Evolutionary conservation across 2,113 vertebrate species (phyloP).

Genomic region (Ameiurus melas): DNA sequence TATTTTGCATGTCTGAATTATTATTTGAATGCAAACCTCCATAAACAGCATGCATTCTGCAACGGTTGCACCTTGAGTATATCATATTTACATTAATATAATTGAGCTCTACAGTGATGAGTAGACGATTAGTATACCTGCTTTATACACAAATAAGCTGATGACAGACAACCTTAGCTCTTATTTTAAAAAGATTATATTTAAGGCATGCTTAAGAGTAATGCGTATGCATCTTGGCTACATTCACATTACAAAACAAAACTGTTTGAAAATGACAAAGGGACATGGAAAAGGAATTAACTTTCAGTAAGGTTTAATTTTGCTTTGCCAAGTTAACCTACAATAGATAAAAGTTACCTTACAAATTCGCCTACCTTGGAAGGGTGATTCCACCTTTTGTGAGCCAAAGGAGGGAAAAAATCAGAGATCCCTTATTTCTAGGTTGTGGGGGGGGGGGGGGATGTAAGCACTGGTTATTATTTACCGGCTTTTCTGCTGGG

Average conservation of each 20-base stretch:
- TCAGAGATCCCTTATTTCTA: background rate
- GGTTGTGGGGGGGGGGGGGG: background rate
- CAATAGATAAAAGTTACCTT: background rate
- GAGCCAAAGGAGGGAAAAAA: background rate
- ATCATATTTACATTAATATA: background rate
- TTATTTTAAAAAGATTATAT: background rate
- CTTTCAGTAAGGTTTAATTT: background rate
- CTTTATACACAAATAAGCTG: slow-evolving; percentile 2
- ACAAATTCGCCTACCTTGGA: background rate
- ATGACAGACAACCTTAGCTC: background rate
- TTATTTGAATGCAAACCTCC: slow-evolving; percentile 20
- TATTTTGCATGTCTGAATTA: slow-evolving; percentile 35
- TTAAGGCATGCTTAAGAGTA: background rate
- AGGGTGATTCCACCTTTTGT: background rate
- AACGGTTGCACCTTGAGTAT: background rate
- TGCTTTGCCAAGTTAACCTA: background rate
- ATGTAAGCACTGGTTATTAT: background rate
- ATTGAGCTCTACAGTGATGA: slow-evolving; percentile 13
- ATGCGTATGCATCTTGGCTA: background rate
- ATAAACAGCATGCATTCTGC: slow-evolving; percentile 15
- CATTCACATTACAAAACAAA: background rate
- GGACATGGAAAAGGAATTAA: background rate
- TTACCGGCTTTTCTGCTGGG: background rate
- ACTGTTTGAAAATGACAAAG: background rate
- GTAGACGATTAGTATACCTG: slow-evolving; percentile 5